phyloP scores from a whole-genome alignment of 1,140 invertebrate species.

The Aphelenchoides avenae region DNA sequence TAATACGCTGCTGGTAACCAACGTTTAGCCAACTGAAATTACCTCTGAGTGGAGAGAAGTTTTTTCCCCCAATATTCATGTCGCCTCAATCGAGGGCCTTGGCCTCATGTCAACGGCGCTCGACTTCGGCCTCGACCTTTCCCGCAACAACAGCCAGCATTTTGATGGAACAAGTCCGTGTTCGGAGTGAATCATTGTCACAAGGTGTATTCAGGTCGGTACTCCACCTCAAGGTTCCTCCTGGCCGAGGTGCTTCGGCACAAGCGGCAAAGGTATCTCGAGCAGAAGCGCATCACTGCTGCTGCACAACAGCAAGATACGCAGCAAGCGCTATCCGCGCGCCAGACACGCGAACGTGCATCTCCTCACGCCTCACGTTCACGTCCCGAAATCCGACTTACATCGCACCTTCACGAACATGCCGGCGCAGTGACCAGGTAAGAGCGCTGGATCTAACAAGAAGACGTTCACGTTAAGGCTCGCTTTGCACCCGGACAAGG shows the following conservation, averaged over 20 bases:
- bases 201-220: too few species aligned
- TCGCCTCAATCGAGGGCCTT: too few species aligned
- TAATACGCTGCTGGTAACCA: too few species aligned
- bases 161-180: too few species aligned
- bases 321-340: constrained; percentile 22
- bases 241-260: constrained; percentile 32
- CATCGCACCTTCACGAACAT: constrained; percentile 43
- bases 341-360: constrained; percentile 4
- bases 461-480: constrained; percentile 19
- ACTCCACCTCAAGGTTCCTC: constrained; percentile 19
- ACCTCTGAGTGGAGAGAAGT: too few species aligned
- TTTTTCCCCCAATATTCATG: too few species aligned
- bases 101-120: too few species aligned
- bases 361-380: not conserved
- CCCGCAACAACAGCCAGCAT: too few species aligned
- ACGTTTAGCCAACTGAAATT: too few species aligned
- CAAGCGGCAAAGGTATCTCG: constrained; percentile 30
- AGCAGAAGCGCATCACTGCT: constrained; percentile 37
- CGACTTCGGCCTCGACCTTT: too few species aligned
- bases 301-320: constrained; percentile 5
- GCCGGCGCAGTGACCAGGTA: constrained; percentile 31
- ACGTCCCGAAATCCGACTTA: constrained; percentile 28
- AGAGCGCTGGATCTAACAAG: not conserved
- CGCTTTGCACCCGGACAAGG: constrained; percentile 34
- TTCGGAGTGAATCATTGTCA: too few species aligned